Conservation (phyloP, 2,113 vertebrate genomes). For the Recurvirostra avosetta region DNA sequence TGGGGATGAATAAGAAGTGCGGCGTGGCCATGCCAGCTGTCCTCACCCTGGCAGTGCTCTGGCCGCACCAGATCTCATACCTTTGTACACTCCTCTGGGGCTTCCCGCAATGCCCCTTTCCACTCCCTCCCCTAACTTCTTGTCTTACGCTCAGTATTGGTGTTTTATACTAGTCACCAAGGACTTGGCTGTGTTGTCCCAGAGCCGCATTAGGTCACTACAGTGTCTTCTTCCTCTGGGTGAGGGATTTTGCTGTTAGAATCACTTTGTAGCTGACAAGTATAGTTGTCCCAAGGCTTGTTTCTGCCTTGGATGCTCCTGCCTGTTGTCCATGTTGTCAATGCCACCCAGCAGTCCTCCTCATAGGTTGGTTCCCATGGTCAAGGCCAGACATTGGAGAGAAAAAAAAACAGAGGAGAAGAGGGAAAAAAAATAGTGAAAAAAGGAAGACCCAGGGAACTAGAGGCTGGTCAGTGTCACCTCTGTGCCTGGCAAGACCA, state of each 20-base stretch:
- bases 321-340: not conserved
- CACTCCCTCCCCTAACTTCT: not conserved
- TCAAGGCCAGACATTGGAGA: not conserved
- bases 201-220: not conserved
- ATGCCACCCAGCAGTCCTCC: accelerated
- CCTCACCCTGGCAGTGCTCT: accelerated
- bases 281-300: not conserved
- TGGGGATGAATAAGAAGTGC: accelerated
- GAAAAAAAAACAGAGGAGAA: not conserved
- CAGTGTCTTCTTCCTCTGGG: not conserved
- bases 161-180: not conserved
- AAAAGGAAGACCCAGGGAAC: not conserved
- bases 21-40: accelerated
- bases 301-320: not conserved
- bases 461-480: too few species aligned
- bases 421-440: not conserved
- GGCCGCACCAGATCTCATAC: accelerated
- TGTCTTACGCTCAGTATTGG: not conserved
- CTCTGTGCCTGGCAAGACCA: too few species aligned
- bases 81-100: not conserved
- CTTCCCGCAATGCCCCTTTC: not conserved
- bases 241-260: not conserved
- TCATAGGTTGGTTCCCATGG: not conserved
- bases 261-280: not conserved
- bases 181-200: not conserved